phyloP scores from a whole-genome alignment of 53 echinoderm and acorn worm species.

The Zoroaster sp. region DNA sequence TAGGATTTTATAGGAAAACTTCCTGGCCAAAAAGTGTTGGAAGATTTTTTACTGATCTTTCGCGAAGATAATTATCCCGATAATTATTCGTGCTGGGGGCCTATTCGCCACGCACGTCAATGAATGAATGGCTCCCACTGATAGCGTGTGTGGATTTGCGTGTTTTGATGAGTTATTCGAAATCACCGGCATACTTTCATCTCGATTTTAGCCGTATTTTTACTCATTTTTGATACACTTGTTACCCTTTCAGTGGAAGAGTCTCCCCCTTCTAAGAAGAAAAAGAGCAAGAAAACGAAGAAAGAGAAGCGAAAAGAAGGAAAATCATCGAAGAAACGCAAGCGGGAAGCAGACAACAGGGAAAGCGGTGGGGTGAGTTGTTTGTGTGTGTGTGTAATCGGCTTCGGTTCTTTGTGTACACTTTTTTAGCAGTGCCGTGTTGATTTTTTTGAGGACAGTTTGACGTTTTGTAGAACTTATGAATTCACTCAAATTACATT shows the following conservation, averaged over 20 bases:
- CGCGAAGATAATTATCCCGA: conserved; percentile 22
- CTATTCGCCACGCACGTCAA: not conserved
- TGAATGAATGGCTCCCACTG: conserved; percentile 27
- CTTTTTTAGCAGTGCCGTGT: not conserved
- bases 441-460: not conserved
- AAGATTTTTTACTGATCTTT: conserved; percentile 26
- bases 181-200: not conserved
- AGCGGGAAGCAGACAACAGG: conserved; percentile 64
- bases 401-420: not conserved
- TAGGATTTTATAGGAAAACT: not conserved
- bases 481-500: too few relatives aligned
- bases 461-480: too few relatives aligned
- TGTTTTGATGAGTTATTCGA: not conserved
- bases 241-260: conserved; percentile 66
- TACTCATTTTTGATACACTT: not conserved
- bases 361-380: conserved; percentile 42
- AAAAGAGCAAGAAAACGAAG: conserved; percentile 94
- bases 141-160: conserved; percentile 27
- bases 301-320: conserved; percentile 92
- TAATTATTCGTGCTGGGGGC: conserved; percentile 19
- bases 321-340: conserved; percentile 77
- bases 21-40: not conserved
- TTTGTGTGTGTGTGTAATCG: not conserved
- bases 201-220: not conserved
- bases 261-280: conserved; percentile 83